A percentile compares a stretch with the other conserved stretches of the same genome.
phyloP scores from a whole-genome alignment of 2,888 invertebrate species.

The Patella caerulea region DNA sequence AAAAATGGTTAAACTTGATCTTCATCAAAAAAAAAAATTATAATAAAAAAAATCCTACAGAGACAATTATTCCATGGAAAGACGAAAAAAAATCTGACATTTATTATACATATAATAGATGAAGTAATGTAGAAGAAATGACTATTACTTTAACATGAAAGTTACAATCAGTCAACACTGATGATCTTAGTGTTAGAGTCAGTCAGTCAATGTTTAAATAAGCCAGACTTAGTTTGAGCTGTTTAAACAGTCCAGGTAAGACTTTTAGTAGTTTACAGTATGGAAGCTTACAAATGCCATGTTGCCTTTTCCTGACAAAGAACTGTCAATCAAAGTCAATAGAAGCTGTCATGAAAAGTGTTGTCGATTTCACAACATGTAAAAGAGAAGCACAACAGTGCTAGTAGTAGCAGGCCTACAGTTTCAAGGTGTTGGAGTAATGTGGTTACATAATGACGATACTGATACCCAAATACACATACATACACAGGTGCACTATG shows the following conservation, averaged over 20 bases:
- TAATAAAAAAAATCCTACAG: no score
- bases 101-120: constrained; percentile 8
- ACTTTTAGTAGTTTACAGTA: background rate
- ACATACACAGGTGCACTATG: constrained; percentile 1
- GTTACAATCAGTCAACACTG: no score
- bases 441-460: constrained; percentile 27
- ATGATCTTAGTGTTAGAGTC: no score
- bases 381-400: background rate
- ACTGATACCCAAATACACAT: constrained; percentile 26
- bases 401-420: constrained; percentile 3
- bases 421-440: constrained; percentile 16
- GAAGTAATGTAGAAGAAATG: background rate
- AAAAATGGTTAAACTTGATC: no score
- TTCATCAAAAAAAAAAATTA: no score
- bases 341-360: constrained; percentile 9
- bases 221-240: no score
- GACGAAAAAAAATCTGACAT: constrained; percentile 1
- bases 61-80: background rate
- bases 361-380: constrained; percentile 2
- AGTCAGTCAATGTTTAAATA: no score
- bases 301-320: background rate
- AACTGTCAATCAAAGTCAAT: constrained; percentile 10
- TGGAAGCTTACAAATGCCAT: background rate
- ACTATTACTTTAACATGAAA: background rate
- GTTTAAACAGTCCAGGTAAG: no score